Evolutionary conservation across 2,113 vertebrate species (phyloP).

Genomic region (Grammatotria lemairii): DNA sequence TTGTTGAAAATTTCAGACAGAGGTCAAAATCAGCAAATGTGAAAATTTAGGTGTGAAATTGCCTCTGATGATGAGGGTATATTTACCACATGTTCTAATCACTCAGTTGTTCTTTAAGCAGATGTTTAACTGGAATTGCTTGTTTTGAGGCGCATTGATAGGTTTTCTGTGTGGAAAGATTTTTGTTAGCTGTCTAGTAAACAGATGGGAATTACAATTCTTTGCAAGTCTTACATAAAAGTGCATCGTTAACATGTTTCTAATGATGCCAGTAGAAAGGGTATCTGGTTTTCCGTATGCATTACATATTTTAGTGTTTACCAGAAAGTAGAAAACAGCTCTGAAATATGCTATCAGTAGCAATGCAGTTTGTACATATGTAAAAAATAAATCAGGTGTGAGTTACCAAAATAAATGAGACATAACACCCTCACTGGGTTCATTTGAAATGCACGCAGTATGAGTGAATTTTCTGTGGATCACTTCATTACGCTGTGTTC

Average conservation of each 20-base stretch:
- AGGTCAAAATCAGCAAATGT: slow-evolving; percentile 7
- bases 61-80: background rate
- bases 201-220: background rate
- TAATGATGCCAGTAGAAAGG: background rate
- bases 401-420: slow-evolving; percentile 45
- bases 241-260: background rate
- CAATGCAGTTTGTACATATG: slow-evolving; percentile 6
- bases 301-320: slow-evolving; percentile 21
- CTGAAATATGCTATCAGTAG: background rate
- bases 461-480: slow-evolving; percentile 42
- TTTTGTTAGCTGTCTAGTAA: background rate
- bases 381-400: slow-evolving; percentile 39
- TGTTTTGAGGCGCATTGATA: slow-evolving; percentile 12
- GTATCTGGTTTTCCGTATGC: background rate
- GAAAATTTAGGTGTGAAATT: background rate
- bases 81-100: slow-evolving; percentile 14
- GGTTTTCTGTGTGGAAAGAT: background rate
- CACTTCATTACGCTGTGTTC: slow-evolving; percentile 53
- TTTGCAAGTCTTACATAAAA: slow-evolving; percentile 1
- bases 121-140: slow-evolving; percentile 14
- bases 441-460: slow-evolving; percentile 36
- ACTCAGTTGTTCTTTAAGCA: slow-evolving; percentile 25
- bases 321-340: background rate
- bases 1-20: background rate
- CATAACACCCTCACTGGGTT: slow-evolving; percentile 29